Evolutionary conservation across 2,888 invertebrate species (phyloP), one percentile per base, ranked within the genome.

Genomic region (Ophonus ardosiacus): DNA sequence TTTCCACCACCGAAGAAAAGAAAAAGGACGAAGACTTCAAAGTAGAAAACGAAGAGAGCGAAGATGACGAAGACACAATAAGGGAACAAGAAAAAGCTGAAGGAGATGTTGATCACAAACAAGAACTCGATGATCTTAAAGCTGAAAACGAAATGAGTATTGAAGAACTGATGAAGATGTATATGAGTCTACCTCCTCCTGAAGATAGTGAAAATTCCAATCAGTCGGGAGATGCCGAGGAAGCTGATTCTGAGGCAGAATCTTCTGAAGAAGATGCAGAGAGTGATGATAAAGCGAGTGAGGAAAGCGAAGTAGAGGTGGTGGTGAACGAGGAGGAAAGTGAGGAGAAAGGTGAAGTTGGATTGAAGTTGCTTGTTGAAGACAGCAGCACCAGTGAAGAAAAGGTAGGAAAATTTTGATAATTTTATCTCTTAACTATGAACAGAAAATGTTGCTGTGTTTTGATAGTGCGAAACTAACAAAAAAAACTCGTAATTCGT

Each of bases 91-190:
- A 96, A 89, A 93, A 93, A 87, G 92, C 92, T 18, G 93, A 93
- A 88, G 94, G 93, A 86, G 92, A 93, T 86, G 91, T 93, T 57
- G 94, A 95, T 90, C 93, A 94, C 88, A 91, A 92, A 86, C 90
- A 93, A 89, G 98, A 98, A 92, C 90, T 97, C n/a, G 94, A 94
- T 88, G 96, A 96, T 89, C 92, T 97, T 81, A 94, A 94, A 92
- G 95, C 94, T 86, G 97, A 96, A 89, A 96, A 96, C 90, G 96
- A 96, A 90, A 94, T 97, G 93, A 94, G 95, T 81, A 93, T 98
- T 81, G 97, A 97, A 88, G 96, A 97, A 89, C 92, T 98, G 80
- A 92, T 95, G 88, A 94, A 94, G 51, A 97, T 96, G 89, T 98
- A 97, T 91, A 92, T 93, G 83, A 91, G 89, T 87, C 87, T 91